phyloP scores from a whole-genome alignment of 2,113 vertebrate species.

The Holacanthus passer region DNA sequence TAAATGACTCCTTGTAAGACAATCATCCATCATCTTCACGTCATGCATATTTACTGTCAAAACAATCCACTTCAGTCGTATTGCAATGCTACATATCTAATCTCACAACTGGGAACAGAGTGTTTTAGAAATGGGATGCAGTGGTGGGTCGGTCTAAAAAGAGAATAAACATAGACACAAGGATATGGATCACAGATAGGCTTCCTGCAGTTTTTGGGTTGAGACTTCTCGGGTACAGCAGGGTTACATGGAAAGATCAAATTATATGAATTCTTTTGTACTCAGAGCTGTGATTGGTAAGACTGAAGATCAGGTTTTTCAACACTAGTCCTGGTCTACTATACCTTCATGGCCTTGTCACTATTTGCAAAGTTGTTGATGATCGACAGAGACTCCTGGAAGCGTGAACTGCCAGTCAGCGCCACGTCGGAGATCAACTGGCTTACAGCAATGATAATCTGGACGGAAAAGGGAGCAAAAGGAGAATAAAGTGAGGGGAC shows the following conservation, averaged over 20 bases:
- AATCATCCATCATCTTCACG: background rate
- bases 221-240: background rate
- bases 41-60: background rate
- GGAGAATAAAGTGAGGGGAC: background rate
- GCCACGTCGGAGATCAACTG: conserved; percentile 97
- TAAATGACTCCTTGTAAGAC: background rate
- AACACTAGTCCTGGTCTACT: background rate
- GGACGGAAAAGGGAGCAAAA: background rate
- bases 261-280: too few relatives aligned
- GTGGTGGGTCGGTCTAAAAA: background rate
- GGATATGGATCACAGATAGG: background rate
- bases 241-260: background rate
- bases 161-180: background rate
- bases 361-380: conserved; percentile 99
- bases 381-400: conserved; percentile 97
- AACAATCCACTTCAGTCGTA: background rate
- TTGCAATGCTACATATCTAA: background rate
- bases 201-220: background rate
- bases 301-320: background rate
- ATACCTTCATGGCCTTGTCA: conserved; percentile 97
- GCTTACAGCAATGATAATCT: conserved; percentile 99
- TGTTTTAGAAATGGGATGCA: conserved; percentile 1
- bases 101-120: background rate
- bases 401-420: conserved; percentile 93
- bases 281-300: background rate